Percentiles rank a stretch among this genome's conserved stretches.
These are phyloP conservation scores for Amblyteles armatorius DNA, from an alignment of 2,888 invertebrate genomes.

Conservation along the genomic window DNA sequence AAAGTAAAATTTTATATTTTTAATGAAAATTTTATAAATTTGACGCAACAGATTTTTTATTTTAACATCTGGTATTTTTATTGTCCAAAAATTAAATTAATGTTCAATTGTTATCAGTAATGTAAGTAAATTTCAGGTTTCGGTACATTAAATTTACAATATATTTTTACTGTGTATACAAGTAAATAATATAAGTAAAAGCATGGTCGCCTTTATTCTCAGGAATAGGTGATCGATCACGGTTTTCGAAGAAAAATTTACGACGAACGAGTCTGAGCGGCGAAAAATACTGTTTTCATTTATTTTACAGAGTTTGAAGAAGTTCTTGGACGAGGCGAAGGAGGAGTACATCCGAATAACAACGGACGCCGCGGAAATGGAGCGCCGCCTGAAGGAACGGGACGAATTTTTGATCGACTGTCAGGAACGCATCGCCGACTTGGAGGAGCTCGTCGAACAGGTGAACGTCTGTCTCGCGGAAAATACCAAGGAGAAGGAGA, in stretches of 20 bases:
- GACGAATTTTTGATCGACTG: slow-evolving; percentile 73
- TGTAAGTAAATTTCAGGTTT: too few species aligned
- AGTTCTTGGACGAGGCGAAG: slow-evolving; percentile 81
- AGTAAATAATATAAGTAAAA: too few species aligned
- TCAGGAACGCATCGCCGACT: slow-evolving; percentile 75
- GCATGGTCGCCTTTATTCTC: too few species aligned
- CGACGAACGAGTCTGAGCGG: not conserved
- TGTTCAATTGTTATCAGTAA: too few species aligned
- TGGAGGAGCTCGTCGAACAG: slow-evolving; percentile 76
- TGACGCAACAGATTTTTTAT: too few species aligned
- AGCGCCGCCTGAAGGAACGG: slow-evolving; percentile 70
- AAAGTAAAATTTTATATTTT: too few species aligned
- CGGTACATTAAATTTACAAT: too few species aligned
- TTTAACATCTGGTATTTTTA: too few species aligned
- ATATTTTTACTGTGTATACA: too few species aligned
- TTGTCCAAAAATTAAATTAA: too few species aligned
- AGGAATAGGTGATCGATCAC: too few species aligned
- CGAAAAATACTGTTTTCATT: not conserved
- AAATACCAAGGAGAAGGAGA: slow-evolving; percentile 73
- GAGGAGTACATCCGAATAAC: slow-evolving; percentile 79
- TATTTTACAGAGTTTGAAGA: slow-evolving; percentile 76
- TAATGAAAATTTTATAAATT: too few species aligned
- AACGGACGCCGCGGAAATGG: slow-evolving; percentile 69
- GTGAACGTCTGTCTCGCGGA: slow-evolving; percentile 75
- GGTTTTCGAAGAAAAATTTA: not conserved